phyloP scores from a whole-genome alignment of 2,888 invertebrate genomes.

The Metalampra italica region DNA sequence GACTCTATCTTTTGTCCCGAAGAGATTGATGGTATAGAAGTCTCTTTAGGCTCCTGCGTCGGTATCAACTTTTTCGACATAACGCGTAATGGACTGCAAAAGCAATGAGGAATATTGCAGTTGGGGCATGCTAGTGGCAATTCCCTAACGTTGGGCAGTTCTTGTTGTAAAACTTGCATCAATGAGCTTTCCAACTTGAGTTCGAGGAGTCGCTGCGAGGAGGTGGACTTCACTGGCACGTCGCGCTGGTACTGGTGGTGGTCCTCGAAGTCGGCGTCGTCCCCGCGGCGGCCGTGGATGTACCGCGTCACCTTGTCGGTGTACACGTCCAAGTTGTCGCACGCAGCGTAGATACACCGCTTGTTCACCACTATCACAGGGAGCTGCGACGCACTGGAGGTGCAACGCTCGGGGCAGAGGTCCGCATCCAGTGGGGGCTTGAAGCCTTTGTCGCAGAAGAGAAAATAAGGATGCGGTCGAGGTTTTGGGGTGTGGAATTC shows the following conservation, averaged over 20 bases:
- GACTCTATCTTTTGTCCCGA: constrained; percentile 35
- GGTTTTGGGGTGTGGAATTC: constrained; percentile 39
- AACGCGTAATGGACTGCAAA: constrained; percentile 32
- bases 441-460: constrained; percentile 53
- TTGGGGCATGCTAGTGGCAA: constrained; percentile 37
- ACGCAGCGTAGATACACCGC: constrained; percentile 55
- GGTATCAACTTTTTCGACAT: constrained; percentile 9
- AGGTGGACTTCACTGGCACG: constrained; percentile 44
- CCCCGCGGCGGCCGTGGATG: constrained; percentile 39
- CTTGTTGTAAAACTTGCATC: constrained; percentile 55
- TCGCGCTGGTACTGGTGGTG: constrained; percentile 40
- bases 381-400: constrained; percentile 49
- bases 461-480: constrained; percentile 51
- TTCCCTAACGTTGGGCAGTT: constrained; percentile 42
- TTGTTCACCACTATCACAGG: constrained; percentile 63
- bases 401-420: constrained; percentile 52
- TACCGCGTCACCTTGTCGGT: constrained; percentile 48
- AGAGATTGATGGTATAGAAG: constrained; percentile 7
- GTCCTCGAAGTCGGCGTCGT: constrained; percentile 43
- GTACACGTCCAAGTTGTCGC: constrained; percentile 55
- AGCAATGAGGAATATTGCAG: constrained; percentile 48
- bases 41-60: not conserved
- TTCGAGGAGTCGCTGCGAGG: constrained; percentile 38
- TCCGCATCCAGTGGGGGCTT: constrained; percentile 41
- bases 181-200: constrained; percentile 56